Percentiles rank a stretch among this genome's conserved stretches.
phyloP scores from a whole-genome alignment of 2,888 invertebrate species.

The Cistogaster globosa region DNA sequence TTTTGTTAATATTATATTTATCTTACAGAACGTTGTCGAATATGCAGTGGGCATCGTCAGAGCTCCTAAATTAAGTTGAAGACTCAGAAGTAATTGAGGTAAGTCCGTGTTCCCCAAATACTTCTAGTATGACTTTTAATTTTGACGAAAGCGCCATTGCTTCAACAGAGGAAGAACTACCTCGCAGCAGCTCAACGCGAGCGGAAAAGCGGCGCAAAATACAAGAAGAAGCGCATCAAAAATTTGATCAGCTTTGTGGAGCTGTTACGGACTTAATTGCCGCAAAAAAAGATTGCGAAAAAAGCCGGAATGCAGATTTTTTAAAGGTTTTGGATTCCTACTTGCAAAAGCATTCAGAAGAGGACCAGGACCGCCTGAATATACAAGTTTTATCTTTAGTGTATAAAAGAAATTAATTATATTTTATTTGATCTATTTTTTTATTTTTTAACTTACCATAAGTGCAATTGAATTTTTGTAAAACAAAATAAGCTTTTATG shows the following conservation, averaged over 20 bases:
- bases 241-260: background rate
- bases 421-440: too few relatives aligned
- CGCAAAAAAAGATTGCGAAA: too few relatives aligned
- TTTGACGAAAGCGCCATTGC: background rate
- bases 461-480: too few relatives aligned
- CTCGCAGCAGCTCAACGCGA: background rate
- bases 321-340: background rate
- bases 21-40: background rate
- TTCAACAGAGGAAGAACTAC: slow-evolving; percentile 4
- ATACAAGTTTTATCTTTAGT: too few relatives aligned
- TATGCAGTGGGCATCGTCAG: slow-evolving; percentile 1
- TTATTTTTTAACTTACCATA: too few relatives aligned
- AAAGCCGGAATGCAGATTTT: slow-evolving; percentile 5
- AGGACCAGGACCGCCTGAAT: too few relatives aligned
- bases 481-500: too few relatives aligned
- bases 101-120: background rate
- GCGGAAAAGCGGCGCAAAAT: background rate
- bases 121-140: too few relatives aligned
- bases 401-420: too few relatives aligned
- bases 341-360: too few relatives aligned
- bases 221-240: background rate
- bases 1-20: background rate
- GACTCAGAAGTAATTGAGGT: background rate
- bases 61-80: background rate
- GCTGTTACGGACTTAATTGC: too few relatives aligned